Conservation (phyloP, 2,888 invertebrate genomes). For the Macrosoma leucophasiata region DNA sequence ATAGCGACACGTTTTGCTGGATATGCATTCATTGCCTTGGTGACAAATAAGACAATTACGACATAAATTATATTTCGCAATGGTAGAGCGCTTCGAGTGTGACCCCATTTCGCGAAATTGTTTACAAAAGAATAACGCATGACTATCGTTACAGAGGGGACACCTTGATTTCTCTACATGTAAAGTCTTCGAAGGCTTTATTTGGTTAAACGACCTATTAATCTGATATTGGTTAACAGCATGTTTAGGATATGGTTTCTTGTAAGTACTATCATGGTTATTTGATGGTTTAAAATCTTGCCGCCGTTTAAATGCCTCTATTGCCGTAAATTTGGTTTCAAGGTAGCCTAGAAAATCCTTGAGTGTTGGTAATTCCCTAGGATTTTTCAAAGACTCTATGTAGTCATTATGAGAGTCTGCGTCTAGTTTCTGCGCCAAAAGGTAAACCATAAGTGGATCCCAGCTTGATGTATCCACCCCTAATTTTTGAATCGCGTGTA, state of each 20-base stretch:
- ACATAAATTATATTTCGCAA: not conserved
- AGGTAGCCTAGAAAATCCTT: constrained; percentile 13
- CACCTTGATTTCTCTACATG: too few relatives aligned
- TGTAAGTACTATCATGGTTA: not conserved
- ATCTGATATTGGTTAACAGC: too few relatives aligned
- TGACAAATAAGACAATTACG: not conserved
- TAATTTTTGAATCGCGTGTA: constrained; percentile 13
- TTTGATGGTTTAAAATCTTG: constrained; percentile 3
- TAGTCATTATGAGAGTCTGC: constrained; percentile 9
- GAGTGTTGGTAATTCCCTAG: constrained; percentile 6
- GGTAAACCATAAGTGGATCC: constrained; percentile 13
- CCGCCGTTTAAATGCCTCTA: constrained; percentile 4
- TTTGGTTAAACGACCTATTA: too few relatives aligned
- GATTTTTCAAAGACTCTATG: constrained; percentile 5
- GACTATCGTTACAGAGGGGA: not conserved
- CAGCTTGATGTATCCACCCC: constrained; percentile 12
- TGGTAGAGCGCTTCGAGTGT: not conserved
- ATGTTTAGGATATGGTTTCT: too few relatives aligned
- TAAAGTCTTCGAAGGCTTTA: not conserved
- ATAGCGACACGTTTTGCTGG: not conserved
- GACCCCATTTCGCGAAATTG: not conserved
- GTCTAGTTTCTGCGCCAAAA: constrained; percentile 15
- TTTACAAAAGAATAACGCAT: constrained; percentile 2
- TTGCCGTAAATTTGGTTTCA: constrained; percentile 13
- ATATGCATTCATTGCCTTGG: not conserved